Percentiles rank a stretch among this genome's conserved stretches.
These are phyloP conservation scores for Drosophila phalerata DNA, from an alignment of 2,888 invertebrate genomes.

Conservation along the genomic window DNA sequence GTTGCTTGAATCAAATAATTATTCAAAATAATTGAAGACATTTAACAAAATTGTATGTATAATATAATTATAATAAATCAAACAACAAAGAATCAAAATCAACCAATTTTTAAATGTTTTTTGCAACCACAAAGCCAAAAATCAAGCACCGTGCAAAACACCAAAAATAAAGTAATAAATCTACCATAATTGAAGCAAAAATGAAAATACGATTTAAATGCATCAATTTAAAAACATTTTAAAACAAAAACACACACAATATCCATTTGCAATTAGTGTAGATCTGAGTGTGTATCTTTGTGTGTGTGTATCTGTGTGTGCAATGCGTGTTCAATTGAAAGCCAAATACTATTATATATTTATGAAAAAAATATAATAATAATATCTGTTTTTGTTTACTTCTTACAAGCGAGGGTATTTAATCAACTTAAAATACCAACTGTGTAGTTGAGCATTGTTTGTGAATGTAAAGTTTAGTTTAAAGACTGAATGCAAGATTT, in stretches of 20 bases:
- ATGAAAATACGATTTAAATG: constrained; percentile 40
- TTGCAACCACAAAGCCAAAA: constrained; percentile 66
- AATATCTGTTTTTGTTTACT: neutral
- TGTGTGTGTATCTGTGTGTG: constrained; percentile 32
- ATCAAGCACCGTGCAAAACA: constrained; percentile 67
- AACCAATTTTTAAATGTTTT: constrained; percentile 26
- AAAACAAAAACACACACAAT: constrained; percentile 25
- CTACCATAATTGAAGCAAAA: constrained; percentile 28
- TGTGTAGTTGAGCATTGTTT: constrained; percentile 4
- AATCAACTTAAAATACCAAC: constrained; percentile 10
- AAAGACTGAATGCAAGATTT: constrained; percentile 57
- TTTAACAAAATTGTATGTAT: constrained; percentile 59
- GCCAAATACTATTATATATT: constrained; percentile 34
- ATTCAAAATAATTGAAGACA: constrained; percentile 74
- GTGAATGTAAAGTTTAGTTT: constrained; percentile 53
- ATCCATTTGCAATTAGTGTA: constrained; percentile 64
- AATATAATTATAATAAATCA: constrained; percentile 67
- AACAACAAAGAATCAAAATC: constrained; percentile 15
- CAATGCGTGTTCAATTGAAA: constrained; percentile 40
- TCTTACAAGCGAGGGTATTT: constrained; percentile 6
- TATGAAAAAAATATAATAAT: constrained; percentile 18
- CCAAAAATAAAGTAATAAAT: constrained; percentile 31
- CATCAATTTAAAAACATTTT: constrained; percentile 44
- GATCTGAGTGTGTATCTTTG: constrained; percentile 33
- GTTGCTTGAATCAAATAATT: constrained; percentile 64